Evolutionary conservation across 1,140 invertebrate species (phyloP), one percentile per base, ranked within the genome.

Genomic region (Drosophila lowei): DNA sequence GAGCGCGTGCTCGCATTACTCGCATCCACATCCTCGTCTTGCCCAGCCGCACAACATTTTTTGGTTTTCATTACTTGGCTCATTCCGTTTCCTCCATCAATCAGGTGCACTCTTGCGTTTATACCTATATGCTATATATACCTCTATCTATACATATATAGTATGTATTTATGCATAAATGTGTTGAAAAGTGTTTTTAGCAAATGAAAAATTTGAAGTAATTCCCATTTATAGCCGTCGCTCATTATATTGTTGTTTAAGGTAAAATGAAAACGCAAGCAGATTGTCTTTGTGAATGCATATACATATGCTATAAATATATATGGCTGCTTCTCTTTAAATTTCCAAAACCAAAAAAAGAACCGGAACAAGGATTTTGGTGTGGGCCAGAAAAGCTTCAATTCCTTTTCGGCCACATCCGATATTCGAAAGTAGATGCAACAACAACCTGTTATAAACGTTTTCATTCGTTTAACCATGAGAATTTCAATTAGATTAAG

Each of bases 231-330:
- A 50, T 86, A 60, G 50, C 77, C 71, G 54, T 80, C 81, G 77
- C 80, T 67, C 79, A 77, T 63, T 80, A 80, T 80, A 80, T 72
- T 86, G 81, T 85, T 85, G 72, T 84, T 79, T 56, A 68, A 65
- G 66, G 46, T 58, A 60, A 66, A 67, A 77, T 72, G 57, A 86
- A 77, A 62, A 77, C 62, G 75, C 64, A 38, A 38, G 11, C 11
- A 13, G 34, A 38, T 38, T 38, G 34, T 38, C 34, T 38, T 38
- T 13, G 9, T 30, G 2, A 30, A 8, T 30, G 30, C 30, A 30
- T 13, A 38, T n/a, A n/a, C n/a, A n/a, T 38, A 38, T 38, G 34
- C 34, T 38, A 38, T 5, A 38, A 13, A 13, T 38, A 38, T 38
- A 38, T 59, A 56, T 73, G 62, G 44, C 66, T 74, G 72, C 79